phyloP scores from a whole-genome alignment of 2,797 vertebrate genomes.

The Buceros bicornis region DNA sequence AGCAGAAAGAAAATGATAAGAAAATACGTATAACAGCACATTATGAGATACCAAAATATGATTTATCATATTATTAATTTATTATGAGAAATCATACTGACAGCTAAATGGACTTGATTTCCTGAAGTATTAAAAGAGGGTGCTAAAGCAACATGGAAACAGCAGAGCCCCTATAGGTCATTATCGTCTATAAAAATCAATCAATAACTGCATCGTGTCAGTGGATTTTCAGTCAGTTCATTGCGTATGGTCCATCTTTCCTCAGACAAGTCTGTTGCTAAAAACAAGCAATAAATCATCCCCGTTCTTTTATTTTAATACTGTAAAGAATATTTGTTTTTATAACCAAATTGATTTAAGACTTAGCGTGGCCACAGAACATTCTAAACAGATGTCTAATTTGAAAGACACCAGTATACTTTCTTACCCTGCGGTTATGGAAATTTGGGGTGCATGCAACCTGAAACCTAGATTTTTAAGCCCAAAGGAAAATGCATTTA shows the following conservation, averaged over 20 bases:
- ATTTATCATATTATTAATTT: neutral
- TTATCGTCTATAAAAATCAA: slow-evolving; percentile 1
- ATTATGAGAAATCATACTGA: neutral
- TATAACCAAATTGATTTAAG: slow-evolving; percentile 73
- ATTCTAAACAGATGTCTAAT: slow-evolving; percentile 66
- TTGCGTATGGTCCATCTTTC: slow-evolving; percentile 35
- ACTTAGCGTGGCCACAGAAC: neutral
- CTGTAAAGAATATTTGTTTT: slow-evolving; percentile 67
- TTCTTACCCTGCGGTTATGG: neutral
- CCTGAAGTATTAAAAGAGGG: neutral
- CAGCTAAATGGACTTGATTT: neutral
- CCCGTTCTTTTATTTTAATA: slow-evolving; percentile 56
- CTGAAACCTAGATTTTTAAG: neutral
- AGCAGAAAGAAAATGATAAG: neutral
- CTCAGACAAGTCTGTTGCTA: slow-evolving; percentile 43
- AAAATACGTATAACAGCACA: neutral
- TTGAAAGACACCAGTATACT: slow-evolving; percentile 21
- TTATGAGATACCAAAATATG: neutral
- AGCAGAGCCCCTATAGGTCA: neutral
- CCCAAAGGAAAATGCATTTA: neutral
- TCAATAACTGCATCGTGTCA: neutral
- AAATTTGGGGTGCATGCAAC: neutral
- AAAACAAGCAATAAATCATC: slow-evolving; percentile 58
- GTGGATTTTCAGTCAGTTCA: slow-evolving; percentile 15
- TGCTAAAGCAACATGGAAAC: neutral